Evolutionary conservation across 2,113 vertebrate species (phyloP).

Genomic region (Cephalopterus ornatus): DNA sequence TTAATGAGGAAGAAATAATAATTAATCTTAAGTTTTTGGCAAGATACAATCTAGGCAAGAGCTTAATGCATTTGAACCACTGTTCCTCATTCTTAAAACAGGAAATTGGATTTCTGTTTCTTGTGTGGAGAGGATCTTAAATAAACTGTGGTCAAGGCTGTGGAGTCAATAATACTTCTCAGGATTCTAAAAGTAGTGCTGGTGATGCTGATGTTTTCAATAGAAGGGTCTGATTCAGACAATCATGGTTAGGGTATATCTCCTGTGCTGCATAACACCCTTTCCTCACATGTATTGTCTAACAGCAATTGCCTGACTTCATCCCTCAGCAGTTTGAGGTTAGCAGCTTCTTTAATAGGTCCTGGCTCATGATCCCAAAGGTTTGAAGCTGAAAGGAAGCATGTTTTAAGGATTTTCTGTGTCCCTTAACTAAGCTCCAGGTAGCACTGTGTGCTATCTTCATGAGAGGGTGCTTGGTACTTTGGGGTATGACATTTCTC

Average conservation of each 20-base stretch:
- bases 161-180: not conserved
- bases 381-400: not conserved
- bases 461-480: not conserved
- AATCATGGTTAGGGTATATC: not conserved
- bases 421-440: not conserved
- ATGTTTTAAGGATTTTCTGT: not conserved
- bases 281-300: not conserved
- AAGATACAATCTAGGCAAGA: not conserved
- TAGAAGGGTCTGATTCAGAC: not conserved
- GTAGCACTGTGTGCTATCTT: not conserved
- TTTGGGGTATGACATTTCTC: not conserved
- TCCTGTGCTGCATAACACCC: not conserved
- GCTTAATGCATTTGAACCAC: slow-evolving; percentile 47
- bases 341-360: not conserved
- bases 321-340: not conserved
- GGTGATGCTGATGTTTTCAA: not conserved
- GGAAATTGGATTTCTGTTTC: slow-evolving; percentile 41
- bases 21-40: slow-evolving; percentile 31
- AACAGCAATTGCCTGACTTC: not conserved
- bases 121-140: not conserved
- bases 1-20: not conserved
- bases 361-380: not conserved
- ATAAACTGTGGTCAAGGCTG: not conserved
- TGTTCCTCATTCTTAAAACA: slow-evolving; percentile 8
- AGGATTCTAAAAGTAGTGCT: not conserved